A percentile compares a stretch with the other conserved stretches of the same genome.
Evolutionary conservation across 2,797 vertebrate genomes (phyloP).

Genomic region (Caiman crocodilus): DNA sequence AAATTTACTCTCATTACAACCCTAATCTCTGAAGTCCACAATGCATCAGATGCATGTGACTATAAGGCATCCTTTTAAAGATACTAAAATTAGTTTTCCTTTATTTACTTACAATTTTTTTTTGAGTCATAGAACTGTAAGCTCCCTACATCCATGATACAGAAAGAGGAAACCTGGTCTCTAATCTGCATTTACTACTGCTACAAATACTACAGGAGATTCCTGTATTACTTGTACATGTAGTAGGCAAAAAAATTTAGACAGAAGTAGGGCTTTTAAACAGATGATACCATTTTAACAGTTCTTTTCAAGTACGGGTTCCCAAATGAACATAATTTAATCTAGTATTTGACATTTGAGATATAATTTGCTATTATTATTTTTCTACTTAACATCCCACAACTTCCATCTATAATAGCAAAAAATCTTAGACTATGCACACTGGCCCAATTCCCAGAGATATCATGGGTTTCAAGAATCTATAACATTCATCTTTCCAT

Average conservation of each 20-base stretch:
- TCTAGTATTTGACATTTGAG: too few species aligned
- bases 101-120: slow-evolving; percentile 4
- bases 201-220: too few species aligned
- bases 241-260: too few species aligned
- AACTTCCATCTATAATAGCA: background rate
- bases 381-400: too few species aligned
- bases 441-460: background rate
- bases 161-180: background rate
- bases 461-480: background rate
- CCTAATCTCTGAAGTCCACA: background rate
- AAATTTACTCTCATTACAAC: background rate
- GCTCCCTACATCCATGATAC: background rate
- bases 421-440: background rate
- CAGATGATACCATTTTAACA: too few species aligned
- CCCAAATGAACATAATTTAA: too few species aligned
- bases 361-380: too few species aligned
- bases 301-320: too few species aligned
- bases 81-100: background rate
- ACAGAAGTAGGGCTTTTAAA: too few species aligned
- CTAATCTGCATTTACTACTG: too few species aligned
- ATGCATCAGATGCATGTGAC: background rate
- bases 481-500: background rate
- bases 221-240: too few species aligned
- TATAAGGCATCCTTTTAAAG: background rate
- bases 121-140: background rate